A percentile compares a stretch with the other conserved stretches of the same genome.
These are phyloP conservation scores for Meriones unguiculatus DNA, from an alignment of 2,113 vertebrate genomes.

Conservation along the genomic window DNA sequence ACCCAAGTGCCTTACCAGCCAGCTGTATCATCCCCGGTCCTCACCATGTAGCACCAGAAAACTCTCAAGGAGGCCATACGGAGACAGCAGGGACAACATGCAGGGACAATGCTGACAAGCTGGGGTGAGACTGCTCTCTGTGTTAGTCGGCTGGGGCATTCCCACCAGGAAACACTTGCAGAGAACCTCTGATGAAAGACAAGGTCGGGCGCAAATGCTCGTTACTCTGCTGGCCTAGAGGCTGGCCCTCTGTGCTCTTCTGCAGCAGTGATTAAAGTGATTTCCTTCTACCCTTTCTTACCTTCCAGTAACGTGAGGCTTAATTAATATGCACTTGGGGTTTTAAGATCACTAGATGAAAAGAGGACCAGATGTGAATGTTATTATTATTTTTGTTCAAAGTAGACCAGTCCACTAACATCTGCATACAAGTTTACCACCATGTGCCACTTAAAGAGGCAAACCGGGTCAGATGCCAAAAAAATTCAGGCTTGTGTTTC, in stretches of 20 bases:
- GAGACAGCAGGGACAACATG: neutral
- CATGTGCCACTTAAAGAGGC: slow-evolving; percentile 28
- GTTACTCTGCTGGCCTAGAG: neutral
- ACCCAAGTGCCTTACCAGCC: neutral
- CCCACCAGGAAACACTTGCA: slow-evolving; percentile 20
- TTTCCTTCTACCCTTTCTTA: slow-evolving; percentile 4
- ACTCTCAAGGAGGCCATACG: neutral
- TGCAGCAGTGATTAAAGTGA: slow-evolving; percentile 58
- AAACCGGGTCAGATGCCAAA: neutral
- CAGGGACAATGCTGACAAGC: neutral
- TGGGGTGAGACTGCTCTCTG: neutral
- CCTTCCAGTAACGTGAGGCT: slow-evolving; percentile 51
- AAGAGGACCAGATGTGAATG: slow-evolving; percentile 66
- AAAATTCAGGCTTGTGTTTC: neutral
- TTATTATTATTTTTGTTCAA: slow-evolving; percentile 74
- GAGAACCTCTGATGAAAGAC: slow-evolving; percentile 32
- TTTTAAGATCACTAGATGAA: slow-evolving; percentile 72
- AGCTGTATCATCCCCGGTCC: neutral
- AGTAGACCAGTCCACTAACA: slow-evolving; percentile 43
- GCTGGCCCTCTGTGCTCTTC: slow-evolving; percentile 1
- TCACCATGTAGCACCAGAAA: neutral
- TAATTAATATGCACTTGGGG: slow-evolving; percentile 65
- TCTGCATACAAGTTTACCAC: slow-evolving; percentile 40
- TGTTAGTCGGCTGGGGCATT: neutral
- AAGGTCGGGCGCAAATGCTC: neutral